phyloP scores from a whole-genome alignment of 1,140 invertebrate species.

The Drosophila quadrilineata region DNA sequence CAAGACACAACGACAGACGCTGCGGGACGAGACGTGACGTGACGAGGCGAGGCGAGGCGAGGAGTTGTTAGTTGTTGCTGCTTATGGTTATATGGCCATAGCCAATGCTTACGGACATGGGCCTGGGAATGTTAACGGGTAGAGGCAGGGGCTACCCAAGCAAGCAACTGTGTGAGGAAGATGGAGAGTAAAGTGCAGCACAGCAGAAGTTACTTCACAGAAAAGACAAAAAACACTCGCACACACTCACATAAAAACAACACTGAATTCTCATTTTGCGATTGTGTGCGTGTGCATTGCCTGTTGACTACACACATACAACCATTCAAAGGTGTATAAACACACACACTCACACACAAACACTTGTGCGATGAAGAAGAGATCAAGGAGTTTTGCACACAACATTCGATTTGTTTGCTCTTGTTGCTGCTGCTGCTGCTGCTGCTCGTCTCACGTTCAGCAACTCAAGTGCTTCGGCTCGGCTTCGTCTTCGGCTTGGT shows the following conservation, averaged over 20 bases:
- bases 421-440: neutral
- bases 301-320: no score
- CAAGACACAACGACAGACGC: slow-evolving; percentile 44
- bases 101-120: no score
- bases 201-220: slow-evolving; percentile 60
- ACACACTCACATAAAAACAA: no score
- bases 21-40: slow-evolving; percentile 11
- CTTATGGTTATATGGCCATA: no score
- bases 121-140: neutral
- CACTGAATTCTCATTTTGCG: slow-evolving; percentile 58
- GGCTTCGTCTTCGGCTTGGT: no score
- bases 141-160: neutral
- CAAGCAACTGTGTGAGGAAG: neutral
- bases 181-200: neutral
- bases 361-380: no score
- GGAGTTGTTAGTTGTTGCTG: no score
- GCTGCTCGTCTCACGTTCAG: slow-evolving; percentile 21
- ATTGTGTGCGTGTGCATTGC: slow-evolving; percentile 33
- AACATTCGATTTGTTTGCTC: slow-evolving; percentile 49
- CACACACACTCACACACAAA: no score
- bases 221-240: no score
- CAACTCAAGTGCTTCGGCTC: slow-evolving; percentile 31
- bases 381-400: slow-evolving; percentile 59
- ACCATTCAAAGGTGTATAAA: no score
- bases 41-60: no score